Conservation (phyloP, 2,797 vertebrate species). For the Heteromormyrus szaboi region DNA sequence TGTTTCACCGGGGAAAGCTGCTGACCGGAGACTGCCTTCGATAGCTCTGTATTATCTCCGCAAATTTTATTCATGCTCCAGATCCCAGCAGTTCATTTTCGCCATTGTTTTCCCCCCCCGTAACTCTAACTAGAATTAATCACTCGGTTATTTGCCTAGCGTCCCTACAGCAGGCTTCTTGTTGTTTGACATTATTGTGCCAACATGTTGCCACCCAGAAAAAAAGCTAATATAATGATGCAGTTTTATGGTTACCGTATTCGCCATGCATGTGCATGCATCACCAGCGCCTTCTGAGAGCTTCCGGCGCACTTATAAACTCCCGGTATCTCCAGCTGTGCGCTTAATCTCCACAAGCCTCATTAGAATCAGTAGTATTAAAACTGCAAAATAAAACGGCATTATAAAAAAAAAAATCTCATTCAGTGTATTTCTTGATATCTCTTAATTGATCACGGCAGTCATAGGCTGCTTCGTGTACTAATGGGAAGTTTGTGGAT, state of each 20-base stretch:
- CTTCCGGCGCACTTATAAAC: background rate
- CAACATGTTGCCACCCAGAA: background rate
- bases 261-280: background rate
- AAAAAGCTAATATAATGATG: background rate
- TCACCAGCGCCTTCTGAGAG: background rate
- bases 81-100: background rate
- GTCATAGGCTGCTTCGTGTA: background rate
- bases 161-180: background rate
- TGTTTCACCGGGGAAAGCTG: background rate
- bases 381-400: background rate
- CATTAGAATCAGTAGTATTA: background rate
- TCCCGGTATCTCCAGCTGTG: background rate
- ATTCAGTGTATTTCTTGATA: background rate
- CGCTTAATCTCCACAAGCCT: background rate
- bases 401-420: background rate
- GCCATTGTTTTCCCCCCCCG: background rate
- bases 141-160: background rate
- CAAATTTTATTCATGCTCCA: background rate
- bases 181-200: background rate
- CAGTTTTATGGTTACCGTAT: background rate
- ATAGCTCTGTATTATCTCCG: conserved; percentile 31
- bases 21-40: background rate
- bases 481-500: background rate
- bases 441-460: background rate
- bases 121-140: background rate